phyloP scores from a whole-genome alignment of 2,113 vertebrate species.

The Herpailurus yagouaroundi region DNA sequence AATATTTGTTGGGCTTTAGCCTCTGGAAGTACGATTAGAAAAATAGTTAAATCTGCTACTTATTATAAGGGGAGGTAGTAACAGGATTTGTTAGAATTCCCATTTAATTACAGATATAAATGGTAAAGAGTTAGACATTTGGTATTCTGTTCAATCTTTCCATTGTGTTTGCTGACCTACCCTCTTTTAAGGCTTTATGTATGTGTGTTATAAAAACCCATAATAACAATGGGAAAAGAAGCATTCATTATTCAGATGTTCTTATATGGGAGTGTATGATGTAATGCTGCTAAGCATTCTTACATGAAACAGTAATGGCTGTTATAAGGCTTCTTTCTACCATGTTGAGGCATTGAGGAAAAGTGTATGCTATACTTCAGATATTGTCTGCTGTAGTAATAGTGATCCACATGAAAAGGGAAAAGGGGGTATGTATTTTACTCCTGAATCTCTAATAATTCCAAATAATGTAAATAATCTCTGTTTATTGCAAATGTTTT shows the following conservation, averaged over 20 bases:
- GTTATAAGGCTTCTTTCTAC: not conserved
- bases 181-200: not conserved
- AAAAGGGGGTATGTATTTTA: not conserved
- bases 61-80: not conserved
- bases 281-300: not conserved
- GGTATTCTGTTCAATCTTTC: not conserved
- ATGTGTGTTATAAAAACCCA: not conserved
- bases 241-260: not conserved
- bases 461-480: not conserved
- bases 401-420: not conserved
- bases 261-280: not conserved
- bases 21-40: conserved; percentile 41
- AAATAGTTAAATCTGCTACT: conserved; percentile 55
- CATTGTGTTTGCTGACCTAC: not conserved
- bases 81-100: conserved; percentile 51
- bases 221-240: not conserved
- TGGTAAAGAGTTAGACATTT: conserved; percentile 11
- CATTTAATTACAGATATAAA: conserved; percentile 48
- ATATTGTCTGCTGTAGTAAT: not conserved
- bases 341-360: not conserved
- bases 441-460: not conserved
- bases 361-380: not conserved
- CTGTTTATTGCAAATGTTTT: not conserved
- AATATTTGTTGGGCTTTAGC: conserved; percentile 48
- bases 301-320: not conserved